Conservation (phyloP, 2,113 vertebrate genomes). For the Peromyscus californicus region DNA sequence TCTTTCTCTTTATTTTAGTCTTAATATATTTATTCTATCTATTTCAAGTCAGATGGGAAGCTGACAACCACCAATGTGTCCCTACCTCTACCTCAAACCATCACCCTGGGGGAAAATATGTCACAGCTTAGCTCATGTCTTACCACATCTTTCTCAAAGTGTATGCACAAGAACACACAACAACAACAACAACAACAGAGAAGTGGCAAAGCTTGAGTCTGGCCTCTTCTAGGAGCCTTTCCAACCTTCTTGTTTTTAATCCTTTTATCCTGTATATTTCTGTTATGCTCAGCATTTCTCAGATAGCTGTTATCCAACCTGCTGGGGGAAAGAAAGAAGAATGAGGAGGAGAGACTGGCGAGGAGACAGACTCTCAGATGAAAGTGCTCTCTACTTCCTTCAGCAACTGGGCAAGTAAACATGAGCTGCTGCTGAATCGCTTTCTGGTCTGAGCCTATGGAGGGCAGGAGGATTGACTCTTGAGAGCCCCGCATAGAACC, state of each 20-base stretch:
- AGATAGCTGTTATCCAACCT: background rate
- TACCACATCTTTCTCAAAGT: background rate
- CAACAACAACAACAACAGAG: background rate
- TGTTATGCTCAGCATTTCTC: background rate
- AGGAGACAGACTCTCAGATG: background rate
- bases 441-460: background rate
- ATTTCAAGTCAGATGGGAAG: background rate
- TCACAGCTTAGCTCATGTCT: background rate
- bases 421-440: background rate
- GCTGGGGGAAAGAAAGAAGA: background rate
- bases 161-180: background rate
- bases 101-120: background rate
- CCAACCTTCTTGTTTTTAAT: background rate
- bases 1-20: conserved; percentile 21
- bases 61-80: background rate
- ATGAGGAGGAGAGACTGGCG: background rate
- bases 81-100: background rate
- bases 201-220: background rate
- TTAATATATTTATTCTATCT: conserved; percentile 30
- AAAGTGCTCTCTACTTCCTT: background rate
- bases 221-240: background rate
- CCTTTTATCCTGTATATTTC: background rate
- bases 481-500: background rate
- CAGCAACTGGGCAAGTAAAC: background rate
- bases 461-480: background rate